Evolutionary conservation across 2,113 vertebrate genomes (phyloP).

Genomic region (Myotis davidii): DNA sequence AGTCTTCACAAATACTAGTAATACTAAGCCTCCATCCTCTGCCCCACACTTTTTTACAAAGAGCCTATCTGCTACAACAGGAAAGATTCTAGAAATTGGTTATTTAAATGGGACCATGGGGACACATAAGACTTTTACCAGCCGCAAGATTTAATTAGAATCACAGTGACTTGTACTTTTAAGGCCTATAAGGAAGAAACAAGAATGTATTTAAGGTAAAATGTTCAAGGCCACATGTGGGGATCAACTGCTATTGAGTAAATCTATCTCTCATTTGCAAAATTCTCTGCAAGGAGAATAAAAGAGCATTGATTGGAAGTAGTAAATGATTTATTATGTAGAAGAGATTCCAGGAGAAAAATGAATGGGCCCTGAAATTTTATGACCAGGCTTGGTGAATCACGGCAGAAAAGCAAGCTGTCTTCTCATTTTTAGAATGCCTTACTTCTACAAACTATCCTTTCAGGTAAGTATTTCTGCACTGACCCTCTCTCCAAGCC

Average conservation of each 20-base stretch:
- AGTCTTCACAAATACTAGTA: slow-evolving; percentile 4
- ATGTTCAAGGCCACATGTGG: neutral
- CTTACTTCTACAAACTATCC: neutral
- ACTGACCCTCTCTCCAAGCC: neutral
- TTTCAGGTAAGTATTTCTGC: neutral
- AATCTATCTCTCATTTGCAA: neutral
- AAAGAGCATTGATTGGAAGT: neutral
- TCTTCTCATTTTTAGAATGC: neutral
- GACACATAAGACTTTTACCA: neutral
- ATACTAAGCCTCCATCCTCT: neutral
- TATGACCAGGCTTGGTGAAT: neutral
- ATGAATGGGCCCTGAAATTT: neutral
- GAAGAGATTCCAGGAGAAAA: neutral
- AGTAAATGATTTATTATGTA: neutral
- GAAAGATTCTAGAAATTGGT: neutral
- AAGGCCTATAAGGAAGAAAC: neutral
- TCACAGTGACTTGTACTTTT: neutral
- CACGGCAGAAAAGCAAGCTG: neutral
- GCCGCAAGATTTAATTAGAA: neutral
- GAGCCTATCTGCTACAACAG: neutral
- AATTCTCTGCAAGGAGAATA: neutral
- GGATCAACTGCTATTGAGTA: neutral
- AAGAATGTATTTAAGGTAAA: neutral
- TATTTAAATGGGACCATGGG: neutral
- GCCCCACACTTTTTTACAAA: neutral